These are phyloP conservation scores for Ambastaia sidthimunki DNA, from an alignment of 2,797 vertebrate genomes.

Conservation along the genomic window DNA sequence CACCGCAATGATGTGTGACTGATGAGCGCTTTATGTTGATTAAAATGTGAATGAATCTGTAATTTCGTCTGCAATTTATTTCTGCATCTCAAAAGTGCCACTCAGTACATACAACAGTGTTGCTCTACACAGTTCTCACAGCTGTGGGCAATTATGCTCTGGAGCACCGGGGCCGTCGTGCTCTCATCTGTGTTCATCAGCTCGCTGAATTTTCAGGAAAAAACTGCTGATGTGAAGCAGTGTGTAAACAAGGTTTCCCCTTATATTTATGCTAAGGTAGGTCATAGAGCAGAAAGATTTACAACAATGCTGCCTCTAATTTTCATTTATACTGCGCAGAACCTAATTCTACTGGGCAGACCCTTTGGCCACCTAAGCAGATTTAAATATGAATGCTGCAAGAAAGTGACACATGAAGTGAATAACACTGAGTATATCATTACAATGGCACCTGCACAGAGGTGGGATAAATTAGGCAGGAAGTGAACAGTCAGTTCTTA, in stretches of 20 bases:
- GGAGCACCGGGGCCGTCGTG: conserved; percentile 41
- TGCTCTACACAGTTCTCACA: conserved; percentile 56
- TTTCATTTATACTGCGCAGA: not conserved
- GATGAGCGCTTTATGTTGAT: conserved; percentile 61
- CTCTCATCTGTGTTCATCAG: conserved; percentile 44
- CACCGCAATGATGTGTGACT: conserved; percentile 31
- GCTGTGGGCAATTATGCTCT: conserved; percentile 55
- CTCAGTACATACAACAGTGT: conserved; percentile 52
- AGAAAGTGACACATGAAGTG: too few species aligned
- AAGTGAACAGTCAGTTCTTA: too few species aligned
- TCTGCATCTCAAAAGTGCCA: conserved; percentile 60
- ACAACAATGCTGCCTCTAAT: not conserved
- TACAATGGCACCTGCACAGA: too few species aligned
- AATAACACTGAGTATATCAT: too few species aligned
- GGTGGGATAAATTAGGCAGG: too few species aligned
- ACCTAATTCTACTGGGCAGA: not conserved
- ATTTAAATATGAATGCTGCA: not conserved
- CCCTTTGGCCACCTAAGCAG: not conserved
- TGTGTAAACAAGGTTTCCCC: conserved; percentile 29
- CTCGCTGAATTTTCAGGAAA: conserved; percentile 32
- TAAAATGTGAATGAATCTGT: conserved; percentile 60
- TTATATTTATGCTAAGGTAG: conserved; percentile 27
- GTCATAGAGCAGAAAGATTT: conserved; percentile 25
- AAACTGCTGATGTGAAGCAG: conserved; percentile 40
- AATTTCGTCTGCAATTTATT: conserved; percentile 61